Base-by-base conservation (phyloP, 2,797 vertebrate genomes). In the Linurgus olivaceus region DNA sequence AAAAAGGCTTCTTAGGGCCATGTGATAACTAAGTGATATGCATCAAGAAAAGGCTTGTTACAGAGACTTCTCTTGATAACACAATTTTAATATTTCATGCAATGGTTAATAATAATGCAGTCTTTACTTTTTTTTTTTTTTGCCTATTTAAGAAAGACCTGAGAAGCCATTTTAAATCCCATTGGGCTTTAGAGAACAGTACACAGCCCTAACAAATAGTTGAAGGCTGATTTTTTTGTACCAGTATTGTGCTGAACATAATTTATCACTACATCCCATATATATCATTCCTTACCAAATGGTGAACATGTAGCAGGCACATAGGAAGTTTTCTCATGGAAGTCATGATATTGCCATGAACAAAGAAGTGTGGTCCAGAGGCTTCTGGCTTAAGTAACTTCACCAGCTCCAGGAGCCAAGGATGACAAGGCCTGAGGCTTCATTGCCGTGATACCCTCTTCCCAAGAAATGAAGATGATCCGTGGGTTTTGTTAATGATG, bases 401-500 rank as follows among this genome's bases (percentile, higher is more conserved):
- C 57, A 57, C 2, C 47, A 58, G 13, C 31, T 75, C 58, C 54
- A 50, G 62, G 10, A 91, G 35, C 23, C 31, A 75, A 62, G 20
- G 33, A 86, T 38, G 25, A 37, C 28, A 62, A 65, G 11, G 71
- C 8, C 25, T 58, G 31, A 78, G 18, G n/a, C 26, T 88, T 44
- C 48, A 51, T 55, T 91, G 47, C 50, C 40, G 31, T 78, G 23
- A 35, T 24, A 65, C 2, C 3, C 7, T 26, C 58, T 45, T 88
- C 52, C 31, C 29, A 55, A 62, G 35, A 72, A 86, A 67, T 18
- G 9, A n/a, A 88, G 67, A 70, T 45, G 9, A 81, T 72, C 48
- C 0, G 0, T 51, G 33, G 28, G 37, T 70, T 86, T 84, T 12
- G 6, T 42, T 84, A 55, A 82, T 59, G 28, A 48, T 1, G 0